Percentiles rank a stretch among this genome's conserved stretches.
phyloP scores from a whole-genome alignment of 1,140 invertebrate species.

The Polyergus mexicanus region DNA sequence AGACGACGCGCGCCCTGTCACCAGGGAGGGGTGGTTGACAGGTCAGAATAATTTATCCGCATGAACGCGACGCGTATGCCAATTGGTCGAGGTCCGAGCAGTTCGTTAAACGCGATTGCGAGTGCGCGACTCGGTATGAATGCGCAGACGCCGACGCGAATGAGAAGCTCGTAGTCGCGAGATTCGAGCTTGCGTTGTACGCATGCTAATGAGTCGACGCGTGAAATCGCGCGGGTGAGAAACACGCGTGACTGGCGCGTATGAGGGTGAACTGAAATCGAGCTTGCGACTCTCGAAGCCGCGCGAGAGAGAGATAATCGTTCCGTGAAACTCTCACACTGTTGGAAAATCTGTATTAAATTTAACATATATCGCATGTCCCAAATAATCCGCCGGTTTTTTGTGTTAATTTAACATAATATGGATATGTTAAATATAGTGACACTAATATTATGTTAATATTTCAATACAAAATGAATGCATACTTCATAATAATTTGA shows the following conservation, averaged over 20 bases:
- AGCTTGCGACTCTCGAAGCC: background rate
- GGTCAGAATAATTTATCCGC: background rate
- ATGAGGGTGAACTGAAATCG: slow-evolving; percentile 8
- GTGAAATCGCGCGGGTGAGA: slow-evolving; percentile 37
- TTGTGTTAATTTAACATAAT: no score
- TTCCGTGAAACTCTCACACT: background rate
- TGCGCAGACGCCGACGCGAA: background rate
- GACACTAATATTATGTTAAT: no score
- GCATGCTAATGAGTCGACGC: slow-evolving; percentile 21
- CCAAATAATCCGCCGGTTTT: no score
- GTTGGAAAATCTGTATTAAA: no score
- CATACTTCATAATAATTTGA: no score
- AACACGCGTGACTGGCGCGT: background rate
- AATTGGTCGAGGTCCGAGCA: background rate
- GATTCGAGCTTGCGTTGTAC: background rate
- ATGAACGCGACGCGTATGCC: background rate
- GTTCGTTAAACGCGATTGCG: background rate
- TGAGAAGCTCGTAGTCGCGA: background rate
- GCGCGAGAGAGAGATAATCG: background rate
- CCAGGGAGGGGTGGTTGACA: background rate
- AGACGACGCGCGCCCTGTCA: background rate
- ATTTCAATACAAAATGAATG: no score
- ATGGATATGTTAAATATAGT: no score
- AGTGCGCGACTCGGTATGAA: background rate
- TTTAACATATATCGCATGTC: no score